These are phyloP conservation scores for Rissa tridactyla DNA, from an alignment of 2,113 vertebrate genomes.

Conservation along the genomic window DNA sequence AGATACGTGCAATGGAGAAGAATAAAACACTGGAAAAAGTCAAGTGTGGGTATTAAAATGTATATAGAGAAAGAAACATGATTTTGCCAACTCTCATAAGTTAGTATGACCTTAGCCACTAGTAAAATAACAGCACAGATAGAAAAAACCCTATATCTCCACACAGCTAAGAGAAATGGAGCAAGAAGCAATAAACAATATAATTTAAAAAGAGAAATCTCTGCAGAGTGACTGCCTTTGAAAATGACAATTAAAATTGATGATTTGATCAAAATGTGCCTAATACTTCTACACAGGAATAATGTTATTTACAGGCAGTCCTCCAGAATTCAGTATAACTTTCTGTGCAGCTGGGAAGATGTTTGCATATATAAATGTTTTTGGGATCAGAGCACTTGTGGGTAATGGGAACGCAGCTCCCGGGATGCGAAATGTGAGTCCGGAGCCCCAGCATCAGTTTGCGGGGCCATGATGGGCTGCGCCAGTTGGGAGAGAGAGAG, in stretches of 20 bases:
- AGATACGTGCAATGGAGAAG: background rate
- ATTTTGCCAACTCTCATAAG: slow-evolving; percentile 40
- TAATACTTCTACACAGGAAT: background rate
- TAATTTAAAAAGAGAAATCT: background rate
- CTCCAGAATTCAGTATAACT: background rate
- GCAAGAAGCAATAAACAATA: background rate
- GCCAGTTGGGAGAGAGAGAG: background rate
- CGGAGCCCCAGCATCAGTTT: background rate
- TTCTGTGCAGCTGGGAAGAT: background rate
- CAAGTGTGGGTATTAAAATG: slow-evolving; percentile 42
- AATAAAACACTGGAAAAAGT: slow-evolving; percentile 50
- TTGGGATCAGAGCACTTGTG: background rate
- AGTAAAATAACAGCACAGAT: slow-evolving; percentile 15
- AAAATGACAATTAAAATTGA: slow-evolving; percentile 42
- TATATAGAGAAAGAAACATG: slow-evolving; percentile 11
- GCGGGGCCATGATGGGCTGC: background rate
- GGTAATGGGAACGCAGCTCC: background rate
- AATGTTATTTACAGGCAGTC: background rate
- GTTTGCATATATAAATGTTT: background rate
- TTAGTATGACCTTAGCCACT: slow-evolving; percentile 42
- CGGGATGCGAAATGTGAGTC: accelerated
- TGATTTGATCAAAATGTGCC: background rate
- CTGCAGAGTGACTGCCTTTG: background rate
- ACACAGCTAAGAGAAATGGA: slow-evolving; percentile 19
- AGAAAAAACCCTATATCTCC: background rate